Evolutionary conservation across 2,888 invertebrate species (phyloP), one percentile per base, ranked within the genome.

Genomic region (Baronia brevicornis): DNA sequence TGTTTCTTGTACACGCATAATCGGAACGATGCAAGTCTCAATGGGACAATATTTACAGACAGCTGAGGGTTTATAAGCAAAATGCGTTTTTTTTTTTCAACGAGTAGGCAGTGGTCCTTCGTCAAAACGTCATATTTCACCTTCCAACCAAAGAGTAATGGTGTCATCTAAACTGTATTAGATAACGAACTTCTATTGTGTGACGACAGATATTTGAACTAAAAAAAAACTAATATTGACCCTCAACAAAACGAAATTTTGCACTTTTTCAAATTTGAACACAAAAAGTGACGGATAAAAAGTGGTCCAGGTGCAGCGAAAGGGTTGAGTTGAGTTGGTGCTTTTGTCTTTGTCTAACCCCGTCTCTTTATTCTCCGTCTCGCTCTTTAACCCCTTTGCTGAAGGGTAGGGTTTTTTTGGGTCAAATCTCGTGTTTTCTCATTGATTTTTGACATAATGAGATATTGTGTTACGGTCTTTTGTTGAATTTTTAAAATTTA

Each of bases 191-290:
- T 57, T 38, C 43, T 43, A 77, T 84, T 74, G 71, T 72, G 34
- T 36, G 5, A 12, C 24, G 33, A 13, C 41, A 44, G 56, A 52
- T 58, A 57, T 64, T 65, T 64, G 58, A 52, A 53, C 58, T 47
- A 62, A 60, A 72, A 54, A 78, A 84, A 79, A 74, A 8, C 30
- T 78, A 84, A 82, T 84, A 79, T 84, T 84, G 79, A 80, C 67
- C 68, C 61, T 43, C 50, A 67, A 74, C 61, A 73, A 63, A 62
- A 66, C 43, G 51, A 67, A 74, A 78, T 72, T 77, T 79, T 71
- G 79, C 82, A 80, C 73, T 72, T 79, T 82, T 79, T 72, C 48
- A 72, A 74, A 70, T 66, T 72, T 69, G 50, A 51, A 64, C 58
- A 63, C 64, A 71, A 69, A 77, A 75, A 65, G 54, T 55, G 48